Base-by-base conservation (phyloP, 2,113 vertebrate genomes). In the Cyanoliseus patagonus region DNA sequence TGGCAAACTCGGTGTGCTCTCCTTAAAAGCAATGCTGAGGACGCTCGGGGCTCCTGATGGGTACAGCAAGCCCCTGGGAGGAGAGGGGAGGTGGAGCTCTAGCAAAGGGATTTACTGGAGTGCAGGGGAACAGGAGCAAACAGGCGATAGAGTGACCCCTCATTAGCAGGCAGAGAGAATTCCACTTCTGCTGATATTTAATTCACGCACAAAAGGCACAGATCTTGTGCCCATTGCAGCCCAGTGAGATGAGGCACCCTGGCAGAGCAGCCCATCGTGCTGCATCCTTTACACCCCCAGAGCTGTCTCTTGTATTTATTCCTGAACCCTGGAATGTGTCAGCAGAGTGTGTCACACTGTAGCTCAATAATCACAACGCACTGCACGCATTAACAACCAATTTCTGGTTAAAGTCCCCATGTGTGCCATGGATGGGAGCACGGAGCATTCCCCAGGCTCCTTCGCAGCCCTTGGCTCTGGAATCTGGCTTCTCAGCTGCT, bases 401-500 rank as follows among this genome's bases (percentile, higher is more conserved):
- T 83, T 74, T 59, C 89, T 85, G 9, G 0, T 28, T 51, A 20
- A 27, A 59, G 72, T 35, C 37, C 63, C 46, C 1, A 0, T 1
- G 57, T 17, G 90, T 61, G 83, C 57, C 57, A 13, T 1, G 59
- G 72, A 28, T 66, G 85, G 88, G 75, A 91, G 72, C 64, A 6
- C 49, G 27, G 72, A 77, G 67, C 61, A 46, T 44, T 73, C 80
- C 79, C 16, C 2, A 1, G 49, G 68, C 42, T 62, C 66, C 74
- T 53, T 17, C 0, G 0, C 35, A 10, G 30, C 68, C 57, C 47
- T 30, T 1, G 0, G 70, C 79, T 22, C 35, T 1, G 2, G 42
- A 39, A 55, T 44, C 41, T 1, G 17, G 49, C 70, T 39, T 70
- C 84, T 93, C 51, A 31, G 13, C 6, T 3, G 82, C 78, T 64